A percentile compares a stretch with the other conserved stretches of the same genome.
phyloP scores from a whole-genome alignment of 1,140 invertebrate genomes.

The Acromyrmex echinatior region DNA sequence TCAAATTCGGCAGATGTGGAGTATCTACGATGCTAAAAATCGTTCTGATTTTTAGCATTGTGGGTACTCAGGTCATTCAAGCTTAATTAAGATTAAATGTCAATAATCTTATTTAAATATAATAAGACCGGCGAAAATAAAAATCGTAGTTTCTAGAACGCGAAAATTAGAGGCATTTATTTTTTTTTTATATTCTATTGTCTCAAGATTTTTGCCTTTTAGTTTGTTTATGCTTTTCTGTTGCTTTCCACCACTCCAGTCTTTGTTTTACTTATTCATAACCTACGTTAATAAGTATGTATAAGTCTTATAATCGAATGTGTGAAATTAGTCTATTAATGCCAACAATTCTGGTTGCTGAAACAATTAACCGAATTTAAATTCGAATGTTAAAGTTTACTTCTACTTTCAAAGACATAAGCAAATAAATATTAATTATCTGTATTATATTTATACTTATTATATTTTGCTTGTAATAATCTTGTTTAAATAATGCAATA shows the following conservation, averaged over 20 bases:
- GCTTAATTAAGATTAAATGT: background rate
- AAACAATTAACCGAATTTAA: background rate
- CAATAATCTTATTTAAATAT: background rate
- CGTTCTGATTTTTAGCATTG: too few species aligned
- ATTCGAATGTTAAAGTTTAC: background rate
- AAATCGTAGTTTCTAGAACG: too few species aligned
- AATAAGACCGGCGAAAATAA: too few species aligned
- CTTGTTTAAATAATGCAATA: background rate
- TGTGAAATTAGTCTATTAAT: background rate
- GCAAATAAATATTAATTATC: background rate
- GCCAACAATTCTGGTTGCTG: background rate
- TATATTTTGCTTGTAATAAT: background rate
- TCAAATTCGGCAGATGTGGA: too few species aligned
- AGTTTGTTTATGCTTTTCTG: too few species aligned
- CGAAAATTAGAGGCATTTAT: too few species aligned
- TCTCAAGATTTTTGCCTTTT: too few species aligned
- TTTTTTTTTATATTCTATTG: too few species aligned
- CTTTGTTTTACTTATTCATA: too few species aligned
- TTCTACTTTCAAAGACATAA: background rate
- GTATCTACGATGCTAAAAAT: too few species aligned
- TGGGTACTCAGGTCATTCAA: too few species aligned
- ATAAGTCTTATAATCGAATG: background rate
- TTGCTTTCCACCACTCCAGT: too few species aligned
- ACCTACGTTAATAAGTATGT: background rate
- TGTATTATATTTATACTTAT: background rate